Conservation (phyloP, 2,113 vertebrate species). For the Pycnonotus jocosus region DNA sequence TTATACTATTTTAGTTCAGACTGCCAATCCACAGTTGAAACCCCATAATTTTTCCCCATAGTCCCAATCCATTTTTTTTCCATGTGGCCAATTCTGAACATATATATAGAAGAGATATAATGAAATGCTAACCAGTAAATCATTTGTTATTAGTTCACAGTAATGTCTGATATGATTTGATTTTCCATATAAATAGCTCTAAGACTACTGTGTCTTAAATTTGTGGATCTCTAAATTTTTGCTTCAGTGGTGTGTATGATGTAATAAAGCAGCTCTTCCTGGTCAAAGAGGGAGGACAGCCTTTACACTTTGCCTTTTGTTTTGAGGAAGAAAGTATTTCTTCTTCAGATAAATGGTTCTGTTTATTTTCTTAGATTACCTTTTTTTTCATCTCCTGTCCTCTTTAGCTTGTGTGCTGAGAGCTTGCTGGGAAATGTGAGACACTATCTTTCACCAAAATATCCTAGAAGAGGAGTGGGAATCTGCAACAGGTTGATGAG, state of each 20-base stretch:
- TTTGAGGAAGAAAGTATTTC: neutral
- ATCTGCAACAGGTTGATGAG: neutral
- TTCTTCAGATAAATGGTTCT: neutral
- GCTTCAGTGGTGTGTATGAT: neutral
- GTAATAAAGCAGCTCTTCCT: neutral
- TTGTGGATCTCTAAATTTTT: neutral
- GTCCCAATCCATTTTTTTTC: neutral
- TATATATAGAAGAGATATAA: neutral
- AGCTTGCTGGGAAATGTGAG: neutral
- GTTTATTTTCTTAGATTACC: neutral
- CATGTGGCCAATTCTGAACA: neutral
- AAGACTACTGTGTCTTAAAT: neutral
- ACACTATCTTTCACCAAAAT: neutral
- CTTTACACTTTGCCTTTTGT: neutral
- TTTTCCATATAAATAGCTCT: neutral
- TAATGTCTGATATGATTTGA: neutral
- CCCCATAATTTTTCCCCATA: fast-evolving
- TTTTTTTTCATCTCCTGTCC: neutral
- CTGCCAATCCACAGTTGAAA: neutral
- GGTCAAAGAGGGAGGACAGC: neutral
- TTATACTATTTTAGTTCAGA: neutral
- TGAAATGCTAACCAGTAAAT: neutral
- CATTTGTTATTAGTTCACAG: neutral
- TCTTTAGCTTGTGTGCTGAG: neutral
- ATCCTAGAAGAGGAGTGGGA: neutral